phyloP scores from a whole-genome alignment of 2,113 vertebrate species.

The Hypomesus transpacificus region DNA sequence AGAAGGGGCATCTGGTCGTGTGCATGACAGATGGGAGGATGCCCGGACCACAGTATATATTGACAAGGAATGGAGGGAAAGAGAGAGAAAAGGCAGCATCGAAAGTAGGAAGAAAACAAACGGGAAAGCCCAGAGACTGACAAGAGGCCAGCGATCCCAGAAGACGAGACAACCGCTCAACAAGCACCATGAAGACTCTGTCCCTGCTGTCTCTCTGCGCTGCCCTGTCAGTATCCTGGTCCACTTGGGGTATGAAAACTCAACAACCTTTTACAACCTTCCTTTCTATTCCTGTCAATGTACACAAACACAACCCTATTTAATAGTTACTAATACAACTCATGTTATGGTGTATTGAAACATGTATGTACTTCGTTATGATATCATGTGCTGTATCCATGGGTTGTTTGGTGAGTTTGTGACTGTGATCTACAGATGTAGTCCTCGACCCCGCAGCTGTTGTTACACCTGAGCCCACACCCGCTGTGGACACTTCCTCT shows the following conservation, averaged over 20 bases:
- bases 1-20: constrained; percentile 26
- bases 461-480: constrained; percentile 35
- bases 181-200: constrained; percentile 71
- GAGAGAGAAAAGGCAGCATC: constrained; percentile 42
- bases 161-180: constrained; percentile 13
- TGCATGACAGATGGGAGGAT: constrained; percentile 46
- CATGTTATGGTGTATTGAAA: too few species aligned
- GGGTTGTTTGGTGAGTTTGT: too few species aligned
- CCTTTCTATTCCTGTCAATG: too few species aligned
- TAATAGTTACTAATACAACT: too few species aligned
- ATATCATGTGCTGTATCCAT: too few species aligned
- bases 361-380: too few species aligned
- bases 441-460: constrained; percentile 55
- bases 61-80: constrained; percentile 29
- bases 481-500: constrained; percentile 2
- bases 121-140: not conserved
- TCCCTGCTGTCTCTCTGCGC: constrained; percentile 62
- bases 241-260: constrained; percentile 24
- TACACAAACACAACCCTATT: too few species aligned
- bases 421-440: constrained; percentile 1
- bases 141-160: not conserved
- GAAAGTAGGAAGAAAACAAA: constrained; percentile 22
- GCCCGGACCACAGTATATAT: constrained; percentile 65
- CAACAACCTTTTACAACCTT: too few species aligned
- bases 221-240: constrained; percentile 67